Evolutionary conservation across 2,797 vertebrate genomes (phyloP).

Genomic region (Selene dorsalis): DNA sequence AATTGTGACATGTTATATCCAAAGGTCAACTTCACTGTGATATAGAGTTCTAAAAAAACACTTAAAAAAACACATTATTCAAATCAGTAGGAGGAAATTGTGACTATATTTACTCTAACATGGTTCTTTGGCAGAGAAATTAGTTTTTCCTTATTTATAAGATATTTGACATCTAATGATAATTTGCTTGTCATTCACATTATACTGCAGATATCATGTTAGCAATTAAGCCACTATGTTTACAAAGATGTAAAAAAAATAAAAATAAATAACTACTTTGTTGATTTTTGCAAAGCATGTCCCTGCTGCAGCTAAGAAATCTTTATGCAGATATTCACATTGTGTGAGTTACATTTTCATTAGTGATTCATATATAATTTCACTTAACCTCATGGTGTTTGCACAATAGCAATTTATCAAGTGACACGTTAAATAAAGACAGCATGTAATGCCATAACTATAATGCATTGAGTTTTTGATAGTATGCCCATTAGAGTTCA

Average conservation of each 20-base stretch:
- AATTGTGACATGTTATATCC: no score
- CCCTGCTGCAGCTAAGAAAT: not conserved
- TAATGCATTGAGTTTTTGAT: no score
- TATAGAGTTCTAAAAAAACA: no score
- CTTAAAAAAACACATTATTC: no score
- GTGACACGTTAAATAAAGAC: not conserved
- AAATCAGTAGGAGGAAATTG: no score
- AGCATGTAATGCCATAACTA: not conserved
- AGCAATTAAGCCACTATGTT: not conserved
- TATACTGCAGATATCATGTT: not conserved
- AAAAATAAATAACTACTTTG: not conserved
- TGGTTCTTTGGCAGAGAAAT: no score
- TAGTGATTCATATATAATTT: slow-evolving; percentile 9
- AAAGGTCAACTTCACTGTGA: not conserved
- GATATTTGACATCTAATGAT: not conserved
- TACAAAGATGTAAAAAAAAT: not conserved
- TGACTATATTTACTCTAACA: no score
- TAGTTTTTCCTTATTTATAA: not conserved
- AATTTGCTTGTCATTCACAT: not conserved
- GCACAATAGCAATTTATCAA: not conserved
- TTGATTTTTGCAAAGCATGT: not conserved
- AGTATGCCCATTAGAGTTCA: no score
- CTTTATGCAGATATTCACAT: not conserved
- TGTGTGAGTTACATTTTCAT: not conserved
- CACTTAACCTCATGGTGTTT: not conserved